phyloP scores from a whole-genome alignment of 2,888 invertebrate species.

The Synanthedon andrenaeformis region DNA sequence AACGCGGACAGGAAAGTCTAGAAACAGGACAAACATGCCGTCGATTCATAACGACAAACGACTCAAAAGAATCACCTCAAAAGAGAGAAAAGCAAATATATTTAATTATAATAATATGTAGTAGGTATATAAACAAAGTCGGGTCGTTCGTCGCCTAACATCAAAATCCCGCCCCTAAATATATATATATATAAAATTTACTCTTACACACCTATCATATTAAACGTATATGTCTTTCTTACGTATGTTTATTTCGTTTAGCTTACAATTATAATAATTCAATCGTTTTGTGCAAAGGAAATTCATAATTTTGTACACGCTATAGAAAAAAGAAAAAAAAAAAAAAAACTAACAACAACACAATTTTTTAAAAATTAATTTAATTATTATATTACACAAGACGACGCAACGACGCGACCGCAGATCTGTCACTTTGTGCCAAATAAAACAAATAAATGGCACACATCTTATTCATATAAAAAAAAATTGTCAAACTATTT shows the following conservation, averaged over 20 bases:
- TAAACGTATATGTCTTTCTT: slow-evolving; percentile 70
- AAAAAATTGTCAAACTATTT: slow-evolving; percentile 26
- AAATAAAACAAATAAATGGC: slow-evolving; percentile 7
- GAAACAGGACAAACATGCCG: too few species aligned
- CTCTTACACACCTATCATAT: slow-evolving; percentile 56
- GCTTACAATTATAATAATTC: slow-evolving; percentile 36
- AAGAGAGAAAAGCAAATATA: too few species aligned
- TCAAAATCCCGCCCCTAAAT: slow-evolving; percentile 24
- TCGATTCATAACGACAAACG: too few species aligned
- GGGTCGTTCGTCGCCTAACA: too few species aligned
- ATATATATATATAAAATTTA: slow-evolving; percentile 53
- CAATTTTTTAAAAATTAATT: neutral
- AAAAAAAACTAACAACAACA: slow-evolving; percentile 10
- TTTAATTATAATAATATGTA: too few species aligned
- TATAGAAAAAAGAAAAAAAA: neutral
- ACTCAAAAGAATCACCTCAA: too few species aligned
- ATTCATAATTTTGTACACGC: slow-evolving; percentile 46
- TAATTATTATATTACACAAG: slow-evolving; percentile 4
- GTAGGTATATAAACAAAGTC: too few species aligned
- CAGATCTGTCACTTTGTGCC: too few species aligned
- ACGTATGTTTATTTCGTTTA: slow-evolving; percentile 66
- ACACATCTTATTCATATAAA: slow-evolving; percentile 12
- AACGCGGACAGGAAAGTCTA: too few species aligned
- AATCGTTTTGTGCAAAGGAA: slow-evolving; percentile 1
- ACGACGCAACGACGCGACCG: slow-evolving; percentile 6